A percentile compares a stretch with the other conserved stretches of the same genome.
Evolutionary conservation across 2,797 vertebrate species (phyloP).

Genomic region (Gallinago stenura): DNA sequence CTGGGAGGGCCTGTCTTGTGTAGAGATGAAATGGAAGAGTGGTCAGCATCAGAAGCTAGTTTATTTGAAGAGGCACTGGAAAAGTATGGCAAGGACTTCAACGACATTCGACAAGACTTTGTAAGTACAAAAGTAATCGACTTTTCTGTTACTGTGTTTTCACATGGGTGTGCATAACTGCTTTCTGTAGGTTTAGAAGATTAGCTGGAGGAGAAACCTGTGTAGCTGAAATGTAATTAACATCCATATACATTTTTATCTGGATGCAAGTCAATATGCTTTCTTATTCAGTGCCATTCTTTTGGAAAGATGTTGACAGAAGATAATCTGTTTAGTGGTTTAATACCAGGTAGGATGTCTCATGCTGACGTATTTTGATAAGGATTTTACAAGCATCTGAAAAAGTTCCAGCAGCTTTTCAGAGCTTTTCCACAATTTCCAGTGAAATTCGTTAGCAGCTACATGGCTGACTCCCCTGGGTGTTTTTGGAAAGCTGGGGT

Average conservation of each 20-base stretch:
- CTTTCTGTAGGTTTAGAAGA: not conserved
- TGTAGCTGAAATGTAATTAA: not conserved
- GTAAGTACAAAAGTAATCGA: slow-evolving; percentile 81
- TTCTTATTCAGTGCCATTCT: not conserved
- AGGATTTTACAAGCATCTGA: not conserved
- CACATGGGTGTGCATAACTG: not conserved
- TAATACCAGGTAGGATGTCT: not conserved
- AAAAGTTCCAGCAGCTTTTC: not conserved
- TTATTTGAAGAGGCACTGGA: slow-evolving; percentile 97
- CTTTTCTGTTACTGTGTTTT: not conserved
- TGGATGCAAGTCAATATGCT: not conserved
- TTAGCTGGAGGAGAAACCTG: not conserved
- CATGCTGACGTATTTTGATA: not conserved
- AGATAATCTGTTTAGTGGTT: not conserved
- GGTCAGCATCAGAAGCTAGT: slow-evolving; percentile 96
- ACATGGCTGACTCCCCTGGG: not conserved
- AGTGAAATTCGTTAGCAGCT: slow-evolving; percentile 7
- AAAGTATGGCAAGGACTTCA: slow-evolving; percentile 99
- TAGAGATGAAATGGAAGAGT: slow-evolving; percentile 98
- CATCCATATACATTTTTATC: not conserved
- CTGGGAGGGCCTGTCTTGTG: slow-evolving; percentile 94
- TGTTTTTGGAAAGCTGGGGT: not conserved
- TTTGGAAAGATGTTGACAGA: not conserved
- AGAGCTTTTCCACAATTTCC: not conserved
- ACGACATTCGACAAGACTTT: slow-evolving; percentile 98